A percentile compares a stretch with the other conserved stretches of the same genome.
phyloP scores from a whole-genome alignment of 2,113 vertebrate genomes.

The Arenaria interpres region DNA sequence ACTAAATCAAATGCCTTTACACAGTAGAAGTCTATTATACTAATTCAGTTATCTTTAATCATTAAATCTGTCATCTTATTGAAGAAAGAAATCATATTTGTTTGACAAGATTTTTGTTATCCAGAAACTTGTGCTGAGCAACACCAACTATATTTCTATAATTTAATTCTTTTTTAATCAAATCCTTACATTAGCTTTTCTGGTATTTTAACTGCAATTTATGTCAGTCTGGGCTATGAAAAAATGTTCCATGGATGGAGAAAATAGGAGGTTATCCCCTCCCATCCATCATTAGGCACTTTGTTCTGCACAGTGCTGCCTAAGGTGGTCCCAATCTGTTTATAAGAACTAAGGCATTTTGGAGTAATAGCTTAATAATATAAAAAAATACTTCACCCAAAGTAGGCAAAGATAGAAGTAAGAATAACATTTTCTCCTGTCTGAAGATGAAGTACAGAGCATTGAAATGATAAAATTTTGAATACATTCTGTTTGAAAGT shows the following conservation, averaged over 20 bases:
- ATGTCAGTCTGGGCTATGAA: not conserved
- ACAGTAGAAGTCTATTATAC: not conserved
- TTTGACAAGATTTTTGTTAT: not conserved
- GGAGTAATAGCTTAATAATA: not conserved
- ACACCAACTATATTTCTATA: not conserved
- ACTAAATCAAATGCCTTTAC: not conserved
- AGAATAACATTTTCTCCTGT: not conserved
- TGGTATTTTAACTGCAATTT: not conserved
- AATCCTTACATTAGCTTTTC: not conserved
- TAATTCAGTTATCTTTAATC: not conserved
- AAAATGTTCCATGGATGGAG: not conserved
- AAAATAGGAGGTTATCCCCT: not conserved
- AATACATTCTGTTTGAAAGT: not conserved
- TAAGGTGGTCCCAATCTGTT: not conserved
- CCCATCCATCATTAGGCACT: not conserved
- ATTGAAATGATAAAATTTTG: not conserved
- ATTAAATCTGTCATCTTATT: not conserved
- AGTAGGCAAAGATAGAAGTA: not conserved
- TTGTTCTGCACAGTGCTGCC: not conserved
- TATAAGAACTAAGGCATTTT: not conserved
- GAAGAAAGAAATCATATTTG: not conserved
- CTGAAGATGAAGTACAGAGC: not conserved
- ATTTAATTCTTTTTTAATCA: not conserved
- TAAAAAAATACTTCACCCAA: not conserved
- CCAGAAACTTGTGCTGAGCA: not conserved